Conservation (phyloP, 92 coral and sea anemone species). For the Plumapathes pennacea region DNA sequence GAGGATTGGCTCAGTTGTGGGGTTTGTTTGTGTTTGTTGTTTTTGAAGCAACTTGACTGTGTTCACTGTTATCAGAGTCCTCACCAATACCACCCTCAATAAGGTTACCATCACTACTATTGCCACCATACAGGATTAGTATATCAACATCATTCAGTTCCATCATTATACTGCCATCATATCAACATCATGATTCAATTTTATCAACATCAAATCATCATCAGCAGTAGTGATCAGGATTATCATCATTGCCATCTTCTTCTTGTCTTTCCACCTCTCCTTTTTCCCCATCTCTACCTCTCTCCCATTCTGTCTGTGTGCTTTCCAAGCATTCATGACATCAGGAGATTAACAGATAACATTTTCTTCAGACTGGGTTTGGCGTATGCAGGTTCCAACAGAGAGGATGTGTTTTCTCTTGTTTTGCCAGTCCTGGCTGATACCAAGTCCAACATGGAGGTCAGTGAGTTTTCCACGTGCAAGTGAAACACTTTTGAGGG, state of each 20-base stretch:
- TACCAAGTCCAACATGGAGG: constrained; percentile 91
- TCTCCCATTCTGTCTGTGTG: neutral
- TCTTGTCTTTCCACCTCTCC: too few relatives aligned
- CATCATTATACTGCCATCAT: neutral
- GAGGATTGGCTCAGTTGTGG: constrained; percentile 97
- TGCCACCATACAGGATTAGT: too few relatives aligned
- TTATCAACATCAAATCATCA: too few relatives aligned
- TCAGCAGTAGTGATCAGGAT: too few relatives aligned
- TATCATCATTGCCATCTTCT: too few relatives aligned
- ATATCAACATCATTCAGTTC: neutral
- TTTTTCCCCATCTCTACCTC: neutral
- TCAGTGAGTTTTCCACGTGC: constrained; percentile 10
- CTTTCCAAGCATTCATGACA: neutral
- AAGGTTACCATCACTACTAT: too few relatives aligned
- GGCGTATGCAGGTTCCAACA: constrained; percentile 97
- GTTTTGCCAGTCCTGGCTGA: constrained; percentile 87
- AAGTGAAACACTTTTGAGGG: too few relatives aligned
- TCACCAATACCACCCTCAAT: too few relatives aligned
- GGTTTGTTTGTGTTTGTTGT: constrained; percentile 51
- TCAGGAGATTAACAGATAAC: neutral
- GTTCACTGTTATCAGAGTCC: too few relatives aligned
- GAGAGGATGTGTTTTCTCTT: constrained; percentile 92
- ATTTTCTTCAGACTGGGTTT: constrained; percentile 73
- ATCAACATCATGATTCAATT: too few relatives aligned
- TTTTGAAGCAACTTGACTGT: neutral